Evolutionary conservation across 2,113 vertebrate genomes (phyloP), one percentile per base, ranked within the genome.

Genomic region (Cryptotis parvus): DNA sequence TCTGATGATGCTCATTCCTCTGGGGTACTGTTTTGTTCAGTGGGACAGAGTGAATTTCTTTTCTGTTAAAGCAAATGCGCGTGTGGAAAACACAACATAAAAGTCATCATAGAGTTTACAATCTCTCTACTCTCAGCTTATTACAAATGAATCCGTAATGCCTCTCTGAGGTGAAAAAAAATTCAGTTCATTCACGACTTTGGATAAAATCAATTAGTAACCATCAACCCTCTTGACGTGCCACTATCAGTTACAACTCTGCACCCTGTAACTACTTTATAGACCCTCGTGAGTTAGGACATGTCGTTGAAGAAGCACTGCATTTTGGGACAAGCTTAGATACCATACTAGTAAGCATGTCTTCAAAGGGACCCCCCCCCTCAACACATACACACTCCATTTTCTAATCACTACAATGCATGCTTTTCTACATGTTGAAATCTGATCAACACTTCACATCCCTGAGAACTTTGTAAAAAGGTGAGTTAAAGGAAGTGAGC

Each of bases 21-120:
- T 58, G 55, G 55, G 16, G 55, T 58, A 22, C 6, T 58, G 18
- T 58, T 84, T 68, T 65, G 2, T 66, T 68, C 8, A 18, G 12
- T 9, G 2, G 22, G 26, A 58, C 37, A 41, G 5, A 89, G 24
- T 43, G 27, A 90, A 75, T 12, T 41, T 3, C 66, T 68, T 92
- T 93, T 72, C 15, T 66, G 58, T 55, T 41, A 91, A 65, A 83
- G 55, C 7, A 43, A 68, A 75, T 29, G 33, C 20, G 27, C 16
- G 49, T 7, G 45, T 89, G 31, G 52, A 35, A 86, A 87, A 5
- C 41, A 31, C 65, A 86, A 82, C 33, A 66, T 37, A 77, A 68
- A 93, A 87, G 35, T 75, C 45, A 63, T 66, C 61, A 81, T 84
- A 68, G 1, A 74, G 45, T 43, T 89, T 58, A 78, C 77, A 91